Evolutionary conservation across 2,113 vertebrate species (phyloP).

Genomic region (Actenoides hombroni): DNA sequence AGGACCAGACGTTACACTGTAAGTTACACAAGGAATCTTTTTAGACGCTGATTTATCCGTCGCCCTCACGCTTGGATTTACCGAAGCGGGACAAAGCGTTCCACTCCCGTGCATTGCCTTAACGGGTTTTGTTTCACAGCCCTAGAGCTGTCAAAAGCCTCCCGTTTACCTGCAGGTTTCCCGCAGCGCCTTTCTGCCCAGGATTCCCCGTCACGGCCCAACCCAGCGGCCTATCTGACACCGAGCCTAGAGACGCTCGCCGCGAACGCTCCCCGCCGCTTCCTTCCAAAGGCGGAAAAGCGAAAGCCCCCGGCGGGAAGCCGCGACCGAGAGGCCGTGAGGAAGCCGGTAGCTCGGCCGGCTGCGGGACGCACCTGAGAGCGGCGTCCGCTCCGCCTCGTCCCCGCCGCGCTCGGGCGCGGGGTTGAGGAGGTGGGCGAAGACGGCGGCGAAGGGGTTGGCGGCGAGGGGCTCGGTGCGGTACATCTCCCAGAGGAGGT

Average conservation of each 20-base stretch:
- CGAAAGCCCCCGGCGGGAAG: not conserved
- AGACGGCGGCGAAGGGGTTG: constrained; percentile 96
- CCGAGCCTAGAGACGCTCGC: accelerated
- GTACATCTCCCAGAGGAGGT: constrained; percentile 99
- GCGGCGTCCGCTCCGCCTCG: constrained; percentile 85
- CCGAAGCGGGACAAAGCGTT: not conserved
- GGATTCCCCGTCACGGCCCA: accelerated
- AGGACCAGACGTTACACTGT: accelerated
- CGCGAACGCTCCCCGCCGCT: accelerated
- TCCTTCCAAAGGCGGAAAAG: not conserved
- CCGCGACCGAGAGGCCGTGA: too few relatives aligned
- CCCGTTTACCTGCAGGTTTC: too few relatives aligned
- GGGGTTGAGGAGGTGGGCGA: constrained; percentile 94
- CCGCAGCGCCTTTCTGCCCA: not conserved
- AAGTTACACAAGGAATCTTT: not conserved
- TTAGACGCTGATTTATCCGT: not conserved
- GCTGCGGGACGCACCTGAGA: constrained; percentile 79
- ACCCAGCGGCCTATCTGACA: accelerated
- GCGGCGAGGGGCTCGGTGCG: constrained; percentile 95
- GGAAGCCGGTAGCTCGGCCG: not conserved
- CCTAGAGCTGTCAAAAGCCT: not conserved
- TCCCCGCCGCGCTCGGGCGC: constrained; percentile 82
- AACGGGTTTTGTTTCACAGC: not conserved
- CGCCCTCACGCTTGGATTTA: not conserved
- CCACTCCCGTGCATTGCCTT: not conserved